Evolutionary conservation across 2,113 vertebrate genomes (phyloP).

Genomic region (Malurus cyaneus): DNA sequence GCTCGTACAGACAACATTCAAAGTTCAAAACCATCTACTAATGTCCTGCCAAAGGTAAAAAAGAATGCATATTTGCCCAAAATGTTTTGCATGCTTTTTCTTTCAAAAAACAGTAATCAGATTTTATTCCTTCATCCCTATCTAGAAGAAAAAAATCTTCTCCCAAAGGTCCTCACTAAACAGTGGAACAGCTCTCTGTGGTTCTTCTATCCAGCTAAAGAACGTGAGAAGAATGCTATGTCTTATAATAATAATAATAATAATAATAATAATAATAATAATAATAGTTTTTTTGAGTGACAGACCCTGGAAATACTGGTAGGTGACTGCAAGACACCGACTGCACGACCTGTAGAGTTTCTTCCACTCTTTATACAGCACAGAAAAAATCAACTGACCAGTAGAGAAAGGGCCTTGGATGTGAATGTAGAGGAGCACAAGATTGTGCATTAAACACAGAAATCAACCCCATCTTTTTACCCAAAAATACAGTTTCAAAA

Average conservation of each 20-base stretch:
- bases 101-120: background rate
- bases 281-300: background rate
- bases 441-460: background rate
- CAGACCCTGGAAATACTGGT: background rate
- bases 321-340: background rate
- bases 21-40: background rate
- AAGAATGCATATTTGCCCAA: fast-evolving
- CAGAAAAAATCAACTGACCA: background rate
- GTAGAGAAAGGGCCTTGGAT: background rate
- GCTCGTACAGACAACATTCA: background rate
- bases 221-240: background rate
- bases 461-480: background rate
- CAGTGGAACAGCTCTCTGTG: background rate
- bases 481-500: background rate
- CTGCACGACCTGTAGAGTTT: background rate
- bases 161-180: background rate
- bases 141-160: background rate
- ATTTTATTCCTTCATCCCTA: background rate
- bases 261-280: background rate
- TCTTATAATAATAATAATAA: background rate
- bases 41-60: background rate
- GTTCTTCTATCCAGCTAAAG: background rate
- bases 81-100: background rate
- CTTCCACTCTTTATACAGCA: background rate
- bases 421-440: background rate